Conservation (phyloP, 2,797 vertebrate genomes). For the Ceyx erithaca region DNA sequence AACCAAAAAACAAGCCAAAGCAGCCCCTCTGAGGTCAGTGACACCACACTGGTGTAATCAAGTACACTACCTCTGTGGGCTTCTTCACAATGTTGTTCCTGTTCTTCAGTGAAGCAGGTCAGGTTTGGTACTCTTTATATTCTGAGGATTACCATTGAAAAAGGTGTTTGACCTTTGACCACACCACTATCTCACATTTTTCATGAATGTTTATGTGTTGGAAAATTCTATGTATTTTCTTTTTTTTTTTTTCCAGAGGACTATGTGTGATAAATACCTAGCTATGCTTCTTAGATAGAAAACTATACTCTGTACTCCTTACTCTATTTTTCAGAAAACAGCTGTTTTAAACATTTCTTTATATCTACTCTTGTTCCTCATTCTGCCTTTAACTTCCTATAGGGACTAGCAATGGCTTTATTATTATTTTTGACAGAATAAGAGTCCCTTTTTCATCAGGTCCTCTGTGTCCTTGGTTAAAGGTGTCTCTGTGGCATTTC, state of each 20-base stretch:
- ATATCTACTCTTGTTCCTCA: background rate
- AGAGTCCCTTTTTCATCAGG: constrained; percentile 9
- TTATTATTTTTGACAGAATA: constrained; percentile 39
- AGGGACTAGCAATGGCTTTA: background rate
- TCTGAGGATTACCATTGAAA: background rate
- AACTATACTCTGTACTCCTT: background rate
- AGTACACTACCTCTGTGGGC: background rate
- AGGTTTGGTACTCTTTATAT: background rate
- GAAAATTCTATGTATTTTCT: background rate
- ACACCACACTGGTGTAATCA: background rate
- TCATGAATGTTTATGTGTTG: background rate
- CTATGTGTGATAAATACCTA: background rate
- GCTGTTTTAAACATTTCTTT: background rate
- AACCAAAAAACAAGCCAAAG: too few species aligned
- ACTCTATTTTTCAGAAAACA: constrained; percentile 14
- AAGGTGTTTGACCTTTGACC: background rate
- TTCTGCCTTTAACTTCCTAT: constrained; percentile 38
- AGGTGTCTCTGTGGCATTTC: background rate
- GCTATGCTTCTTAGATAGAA: background rate
- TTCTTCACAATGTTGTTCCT: background rate
- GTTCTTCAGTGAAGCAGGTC: background rate
- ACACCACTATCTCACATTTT: background rate
- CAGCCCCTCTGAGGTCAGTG: background rate
- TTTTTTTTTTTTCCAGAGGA: background rate
- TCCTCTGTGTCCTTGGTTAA: constrained; percentile 11